Evolutionary conservation across 2,797 vertebrate species (phyloP), one percentile per base, ranked within the genome.

Genomic region (Characodon lateralis): DNA sequence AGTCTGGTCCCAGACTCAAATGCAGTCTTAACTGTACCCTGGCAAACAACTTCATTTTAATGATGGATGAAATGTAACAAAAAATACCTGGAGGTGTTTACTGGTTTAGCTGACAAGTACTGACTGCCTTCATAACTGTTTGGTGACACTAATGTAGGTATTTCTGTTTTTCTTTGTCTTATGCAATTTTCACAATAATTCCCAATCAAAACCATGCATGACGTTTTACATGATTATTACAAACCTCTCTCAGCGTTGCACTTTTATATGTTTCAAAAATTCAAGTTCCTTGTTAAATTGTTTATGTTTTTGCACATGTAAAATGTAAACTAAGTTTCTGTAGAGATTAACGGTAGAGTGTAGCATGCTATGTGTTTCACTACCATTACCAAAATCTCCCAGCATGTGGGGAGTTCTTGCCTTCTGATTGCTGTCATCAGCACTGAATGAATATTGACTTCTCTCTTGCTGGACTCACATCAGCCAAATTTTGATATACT

Each of bases 401-500:
- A 87, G 82, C 86, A 84, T 58, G 83, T 73, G 46, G 73, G 78
- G 61, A 87, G 82, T 65, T 83, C 80, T 79, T 65, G 70, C 74
- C 74, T 72, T 89, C 77, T 89, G 83, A 87, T 88, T 89, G 78
- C 85, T 84, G 80, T 89, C 91, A 90, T 89, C 89, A 89, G 79
- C 81, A 78, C 85, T 87, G 83, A 89, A 86, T 85, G 81, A 91
- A 90, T 83, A 88, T 78, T 87, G 84, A 86, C 85, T 79, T 88
- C 78, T 90, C 79, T 83, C 85, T 83, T 68, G 87, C 83, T 83
- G 83, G 83, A 85, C 77, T 78, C 72, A 79, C 84, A 72, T 26
- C 77, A 82, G 82, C 83, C 78, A 78, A 74, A 81, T 83, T 77
- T 87, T 74, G 77, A 89, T 89, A 85, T 58, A 87, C 85, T 85